Base-by-base conservation (phyloP, 2,797 vertebrate species). In the Lacerta viridis region DNA sequence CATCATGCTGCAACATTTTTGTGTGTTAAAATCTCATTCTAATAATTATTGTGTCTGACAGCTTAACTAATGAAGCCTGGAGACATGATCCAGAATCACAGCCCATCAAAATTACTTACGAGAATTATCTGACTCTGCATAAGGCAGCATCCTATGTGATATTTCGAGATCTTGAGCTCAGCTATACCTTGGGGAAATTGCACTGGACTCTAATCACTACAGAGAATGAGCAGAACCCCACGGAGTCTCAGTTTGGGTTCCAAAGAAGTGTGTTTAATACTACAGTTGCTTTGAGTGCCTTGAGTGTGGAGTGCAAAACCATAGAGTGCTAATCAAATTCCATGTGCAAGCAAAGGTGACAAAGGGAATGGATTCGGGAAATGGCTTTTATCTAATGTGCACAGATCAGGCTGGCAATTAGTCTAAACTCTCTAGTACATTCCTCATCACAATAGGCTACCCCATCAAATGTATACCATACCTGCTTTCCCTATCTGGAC, bases 401-500 rank as follows among this genome's bases (percentile, higher is more conserved):
- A 61, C 6, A 75, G 23, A 39, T 75, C 50, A 29, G 61, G 23
- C 39, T 75, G 71, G 7, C 71, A 75, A 59, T 80, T 36, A 61
- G 36, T 25, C 55, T 36, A 55, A 76, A 7, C 27, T 59, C 25
- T 50, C 29, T n/a, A 41, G 17, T 7, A 29, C 8, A 23, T 4
- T 75, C 27, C 69, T 76, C 27, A 36, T 36, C 7, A 23, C 41
- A 89, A 72, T 29, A 80, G 5, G 33, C 15, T 0, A 2, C 29
- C 43, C 43, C 36, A 50, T 29, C 36, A 55, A 2, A 43, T 29
- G 20, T 29, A 69, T 5, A 88, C 20, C 95, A 5, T 97, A 99
- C 99, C 99, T 90, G 99, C 99, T 98, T 99, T 99, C 94, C 99
- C 99, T 36, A 99, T 99, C 97, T 99, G 99, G 88, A 99, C 99